A percentile compares a stretch with the other conserved stretches of the same genome.
phyloP scores from a whole-genome alignment of 2,888 invertebrate genomes.

The Rhingia campestris region DNA sequence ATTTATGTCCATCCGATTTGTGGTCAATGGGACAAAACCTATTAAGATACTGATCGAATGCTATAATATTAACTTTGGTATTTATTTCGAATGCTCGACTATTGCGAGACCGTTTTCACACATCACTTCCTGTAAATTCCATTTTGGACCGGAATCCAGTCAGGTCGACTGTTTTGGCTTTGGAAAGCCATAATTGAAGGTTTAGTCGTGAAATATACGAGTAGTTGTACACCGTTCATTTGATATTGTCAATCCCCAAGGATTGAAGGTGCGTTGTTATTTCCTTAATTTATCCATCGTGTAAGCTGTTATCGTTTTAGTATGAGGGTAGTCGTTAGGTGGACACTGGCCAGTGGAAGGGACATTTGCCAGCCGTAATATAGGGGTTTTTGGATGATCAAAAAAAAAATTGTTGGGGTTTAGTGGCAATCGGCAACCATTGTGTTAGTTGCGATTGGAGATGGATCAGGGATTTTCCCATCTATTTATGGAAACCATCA shows the following conservation, averaged over 20 bases:
- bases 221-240: slow-evolving; percentile 4
- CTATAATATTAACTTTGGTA: slow-evolving; percentile 73
- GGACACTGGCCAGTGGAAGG: too few species aligned
- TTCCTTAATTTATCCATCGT: slow-evolving; percentile 40
- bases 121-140: slow-evolving; percentile 67
- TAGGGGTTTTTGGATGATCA: too few species aligned
- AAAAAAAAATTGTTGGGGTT: too few species aligned
- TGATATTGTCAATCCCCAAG: slow-evolving; percentile 11
- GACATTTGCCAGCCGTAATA: background rate
- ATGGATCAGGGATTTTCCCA: too few species aligned
- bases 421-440: too few species aligned
- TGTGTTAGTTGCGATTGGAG: too few species aligned
- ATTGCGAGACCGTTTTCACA: slow-evolving; percentile 69
- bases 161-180: slow-evolving; percentile 10
- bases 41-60: slow-evolving; percentile 74
- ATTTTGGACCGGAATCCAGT: slow-evolving; percentile 51
- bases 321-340: background rate
- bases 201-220: slow-evolving; percentile 46
- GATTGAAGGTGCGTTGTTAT: slow-evolving; percentile 39
- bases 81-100: slow-evolving; percentile 68
- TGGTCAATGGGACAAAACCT: slow-evolving; percentile 74
- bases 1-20: slow-evolving; percentile 74
- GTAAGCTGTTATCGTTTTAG: slow-evolving; percentile 14
- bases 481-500: too few species aligned
- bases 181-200: slow-evolving; percentile 35